Evolutionary conservation across 2,113 vertebrate genomes (phyloP).

Genomic region (Megaptera novaeangliae): DNA sequence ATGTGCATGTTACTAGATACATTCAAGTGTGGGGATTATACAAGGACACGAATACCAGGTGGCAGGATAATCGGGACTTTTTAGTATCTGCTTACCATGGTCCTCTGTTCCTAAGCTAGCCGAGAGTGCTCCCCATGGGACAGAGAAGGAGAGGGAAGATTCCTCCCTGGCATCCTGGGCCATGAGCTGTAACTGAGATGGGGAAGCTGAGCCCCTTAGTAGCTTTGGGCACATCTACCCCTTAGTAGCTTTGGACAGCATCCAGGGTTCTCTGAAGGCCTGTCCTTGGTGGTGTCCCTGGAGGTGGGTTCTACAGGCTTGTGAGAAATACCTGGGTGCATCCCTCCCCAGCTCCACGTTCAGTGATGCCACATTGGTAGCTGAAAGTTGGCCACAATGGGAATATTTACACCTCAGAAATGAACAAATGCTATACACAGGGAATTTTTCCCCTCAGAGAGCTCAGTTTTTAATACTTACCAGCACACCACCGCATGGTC

Average conservation of each 20-base stretch:
- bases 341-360: neutral
- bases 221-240: too few species aligned
- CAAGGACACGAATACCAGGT: neutral
- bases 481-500: neutral
- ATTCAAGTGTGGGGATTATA: neutral
- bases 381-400: neutral
- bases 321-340: neutral
- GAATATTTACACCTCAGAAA: neutral
- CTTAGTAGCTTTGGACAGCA: neutral
- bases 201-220: neutral
- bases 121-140: neutral
- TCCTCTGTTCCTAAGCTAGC: neutral
- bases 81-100: neutral
- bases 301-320: neutral
- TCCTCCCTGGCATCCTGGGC: rapidly evolving
- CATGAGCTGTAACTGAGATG: neutral
- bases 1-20: neutral
- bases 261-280: neutral
- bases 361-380: neutral
- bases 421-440: neutral
- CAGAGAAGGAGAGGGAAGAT: neutral
- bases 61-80: neutral
- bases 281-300: neutral
- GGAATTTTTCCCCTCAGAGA: neutral
- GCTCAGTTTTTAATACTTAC: neutral